phyloP scores from a whole-genome alignment of 30 jellyfish, hydroid and myxozoan genomes.

The Nemopilema nomurai region DNA sequence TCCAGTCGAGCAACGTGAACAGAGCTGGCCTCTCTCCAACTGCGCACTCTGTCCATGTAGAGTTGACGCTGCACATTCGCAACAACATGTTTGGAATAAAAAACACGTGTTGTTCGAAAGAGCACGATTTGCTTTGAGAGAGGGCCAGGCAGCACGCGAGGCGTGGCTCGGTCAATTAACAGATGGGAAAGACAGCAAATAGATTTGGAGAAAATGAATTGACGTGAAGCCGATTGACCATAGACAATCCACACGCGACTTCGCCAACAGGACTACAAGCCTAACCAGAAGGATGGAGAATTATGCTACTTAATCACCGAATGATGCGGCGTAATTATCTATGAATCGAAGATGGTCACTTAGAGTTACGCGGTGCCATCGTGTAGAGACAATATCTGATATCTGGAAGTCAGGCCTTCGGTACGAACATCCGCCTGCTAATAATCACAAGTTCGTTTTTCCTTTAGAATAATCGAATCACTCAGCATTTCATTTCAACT shows the following conservation, averaged over 20 bases:
- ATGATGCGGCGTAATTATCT: constrained; percentile 22
- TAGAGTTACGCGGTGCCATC: constrained; percentile 7
- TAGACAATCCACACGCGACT: background rate
- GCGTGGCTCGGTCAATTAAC: background rate
- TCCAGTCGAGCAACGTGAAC: background rate
- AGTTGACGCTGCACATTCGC: no score
- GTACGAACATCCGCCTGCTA: no score
- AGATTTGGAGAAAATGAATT: background rate
- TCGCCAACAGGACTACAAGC: background rate
- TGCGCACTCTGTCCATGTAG: no score
- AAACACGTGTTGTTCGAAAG: background rate
- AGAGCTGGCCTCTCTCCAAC: background rate
- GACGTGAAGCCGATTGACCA: background rate
- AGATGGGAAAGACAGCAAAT: background rate
- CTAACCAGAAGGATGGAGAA: constrained; percentile 14
- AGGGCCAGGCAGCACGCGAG: background rate
- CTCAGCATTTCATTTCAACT: no score
- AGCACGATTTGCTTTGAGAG: background rate
- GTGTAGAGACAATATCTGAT: background rate
- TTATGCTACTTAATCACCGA: constrained; percentile 20
- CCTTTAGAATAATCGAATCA: no score
- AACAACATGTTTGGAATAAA: background rate
- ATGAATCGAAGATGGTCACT: constrained; percentile 3
- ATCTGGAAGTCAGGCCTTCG: no score
- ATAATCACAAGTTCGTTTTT: no score